A percentile compares a stretch with the other conserved stretches of the same genome.
phyloP scores from a whole-genome alignment of 2,888 invertebrate species.

The Pammene fasciana region DNA sequence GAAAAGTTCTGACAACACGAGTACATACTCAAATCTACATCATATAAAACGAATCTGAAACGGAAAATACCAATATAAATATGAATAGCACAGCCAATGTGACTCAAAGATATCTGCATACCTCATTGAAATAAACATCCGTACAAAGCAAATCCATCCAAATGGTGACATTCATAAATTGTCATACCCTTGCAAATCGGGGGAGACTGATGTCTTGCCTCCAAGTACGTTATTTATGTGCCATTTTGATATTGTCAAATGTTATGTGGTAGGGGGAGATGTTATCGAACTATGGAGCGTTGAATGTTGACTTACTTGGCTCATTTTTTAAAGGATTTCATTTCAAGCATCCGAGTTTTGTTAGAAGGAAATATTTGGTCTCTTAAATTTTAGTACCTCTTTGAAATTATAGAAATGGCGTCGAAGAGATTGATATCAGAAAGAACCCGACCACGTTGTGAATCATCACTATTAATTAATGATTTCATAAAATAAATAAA shows the following conservation, averaged over 20 bases:
- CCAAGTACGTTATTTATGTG: conserved; percentile 53
- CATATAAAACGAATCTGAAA: neutral
- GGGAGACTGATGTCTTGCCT: conserved; percentile 48
- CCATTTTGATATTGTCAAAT: conserved; percentile 54
- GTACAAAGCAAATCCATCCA: conserved; percentile 43
- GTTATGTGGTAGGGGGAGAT: conserved; percentile 44
- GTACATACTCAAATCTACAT: too few relatives aligned
- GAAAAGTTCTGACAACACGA: too few relatives aligned
- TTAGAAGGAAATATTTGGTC: neutral
- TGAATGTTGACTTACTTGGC: conserved; percentile 26
- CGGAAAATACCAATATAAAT: neutral
- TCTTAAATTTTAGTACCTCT: too few relatives aligned
- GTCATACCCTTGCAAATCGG: conserved; percentile 51
- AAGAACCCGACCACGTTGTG: too few relatives aligned
- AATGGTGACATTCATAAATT: conserved; percentile 48
- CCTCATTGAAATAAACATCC: conserved; percentile 24
- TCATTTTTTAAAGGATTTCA: conserved; percentile 22
- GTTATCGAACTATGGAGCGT: conserved; percentile 36
- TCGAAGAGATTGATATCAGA: too few relatives aligned
- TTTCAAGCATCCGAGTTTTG: neutral
- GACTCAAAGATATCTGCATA: conserved; percentile 4
- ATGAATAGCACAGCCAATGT: neutral
- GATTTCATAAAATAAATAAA: too few relatives aligned
- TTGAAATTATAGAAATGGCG: too few relatives aligned
- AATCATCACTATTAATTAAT: too few relatives aligned